These are phyloP conservation scores for Dolichopus griseipennis DNA, from an alignment of 2,888 invertebrate species.

Conservation along the genomic window DNA sequence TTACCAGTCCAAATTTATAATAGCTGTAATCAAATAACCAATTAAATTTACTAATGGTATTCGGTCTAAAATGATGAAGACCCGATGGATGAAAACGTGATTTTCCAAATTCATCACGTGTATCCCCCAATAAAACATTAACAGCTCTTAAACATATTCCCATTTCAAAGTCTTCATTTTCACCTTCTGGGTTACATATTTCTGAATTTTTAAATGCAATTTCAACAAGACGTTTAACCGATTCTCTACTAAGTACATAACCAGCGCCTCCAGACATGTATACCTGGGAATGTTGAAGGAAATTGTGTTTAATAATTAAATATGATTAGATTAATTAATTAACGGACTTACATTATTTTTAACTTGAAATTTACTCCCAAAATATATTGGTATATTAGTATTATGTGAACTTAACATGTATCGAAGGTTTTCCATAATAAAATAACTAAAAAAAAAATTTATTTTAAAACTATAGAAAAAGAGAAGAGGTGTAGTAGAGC, in stretches of 20 bases:
- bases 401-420: slow-evolving; percentile 73
- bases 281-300: slow-evolving; percentile 46
- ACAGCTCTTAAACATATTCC: slow-evolving; percentile 75
- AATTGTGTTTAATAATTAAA: not conserved
- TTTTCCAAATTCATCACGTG: slow-evolving; percentile 75
- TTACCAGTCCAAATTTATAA: slow-evolving; percentile 72
- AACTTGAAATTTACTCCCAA: slow-evolving; percentile 80
- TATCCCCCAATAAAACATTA: slow-evolving; percentile 82
- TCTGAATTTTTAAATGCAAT: slow-evolving; percentile 59
- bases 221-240: slow-evolving; percentile 68
- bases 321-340: too few species aligned
- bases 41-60: slow-evolving; percentile 66
- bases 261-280: slow-evolving; percentile 93
- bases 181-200: slow-evolving; percentile 40
- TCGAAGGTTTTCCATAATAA: slow-evolving; percentile 89
- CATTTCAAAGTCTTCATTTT: slow-evolving; percentile 42
- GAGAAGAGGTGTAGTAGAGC: too few species aligned
- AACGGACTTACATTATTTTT: not conserved
- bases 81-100: slow-evolving; percentile 94
- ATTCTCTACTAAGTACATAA: slow-evolving; percentile 85
- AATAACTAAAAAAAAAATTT: slow-evolving; percentile 56
- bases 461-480: too few species aligned
- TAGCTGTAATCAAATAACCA: slow-evolving; percentile 95
- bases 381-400: slow-evolving; percentile 70
- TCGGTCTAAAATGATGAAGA: slow-evolving; percentile 87